These are phyloP conservation scores for Lepus oiostolus DNA, from an alignment of 2,797 vertebrate genomes.

Conservation along the genomic window DNA sequence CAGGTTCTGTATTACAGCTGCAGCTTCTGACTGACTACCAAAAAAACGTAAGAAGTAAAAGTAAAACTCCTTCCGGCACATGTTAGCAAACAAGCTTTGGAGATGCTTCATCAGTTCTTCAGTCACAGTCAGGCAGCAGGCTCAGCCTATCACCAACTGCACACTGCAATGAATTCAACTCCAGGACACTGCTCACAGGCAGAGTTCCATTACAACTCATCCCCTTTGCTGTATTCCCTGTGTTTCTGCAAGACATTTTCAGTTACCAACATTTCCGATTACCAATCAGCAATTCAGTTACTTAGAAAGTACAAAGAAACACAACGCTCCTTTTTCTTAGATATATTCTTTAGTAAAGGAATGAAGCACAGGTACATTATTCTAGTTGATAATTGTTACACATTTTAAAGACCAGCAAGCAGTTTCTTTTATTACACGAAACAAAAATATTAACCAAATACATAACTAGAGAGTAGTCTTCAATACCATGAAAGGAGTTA, in stretches of 20 bases:
- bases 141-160: not conserved
- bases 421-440: not conserved
- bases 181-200: not conserved
- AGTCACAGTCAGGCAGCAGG: not conserved
- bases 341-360: not conserved
- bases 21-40: not conserved
- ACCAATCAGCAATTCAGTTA: not conserved
- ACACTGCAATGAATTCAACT: not conserved
- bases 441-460: not conserved
- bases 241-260: not conserved
- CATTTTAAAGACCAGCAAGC: not conserved
- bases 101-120: not conserved
- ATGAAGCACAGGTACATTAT: not conserved
- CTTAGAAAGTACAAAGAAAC: not conserved
- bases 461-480: not conserved
- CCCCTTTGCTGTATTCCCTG: not conserved
- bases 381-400: not conserved
- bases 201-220: not conserved
- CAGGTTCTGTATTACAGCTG: accelerated
- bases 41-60: not conserved
- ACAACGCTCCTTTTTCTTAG: not conserved
- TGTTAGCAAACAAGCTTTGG: not conserved
- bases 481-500: not conserved
- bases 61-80: not conserved
- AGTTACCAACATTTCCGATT: conserved; percentile 2